These are phyloP conservation scores for Phyllotreta striolata DNA, from an alignment of 2,888 invertebrate species.

Conservation along the genomic window DNA sequence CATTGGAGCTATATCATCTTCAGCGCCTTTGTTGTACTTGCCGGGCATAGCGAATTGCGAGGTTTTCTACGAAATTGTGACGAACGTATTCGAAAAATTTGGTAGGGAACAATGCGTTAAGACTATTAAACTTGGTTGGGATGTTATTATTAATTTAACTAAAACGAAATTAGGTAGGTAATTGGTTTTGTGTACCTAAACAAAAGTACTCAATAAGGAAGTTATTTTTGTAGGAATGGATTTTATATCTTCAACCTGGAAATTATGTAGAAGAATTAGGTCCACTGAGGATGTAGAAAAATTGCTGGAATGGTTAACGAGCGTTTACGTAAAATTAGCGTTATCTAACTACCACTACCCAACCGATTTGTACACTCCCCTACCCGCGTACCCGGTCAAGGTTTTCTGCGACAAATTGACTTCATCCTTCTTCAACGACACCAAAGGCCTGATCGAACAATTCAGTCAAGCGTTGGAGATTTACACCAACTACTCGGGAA, in stretches of 20 bases:
- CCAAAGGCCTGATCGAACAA: conserved; percentile 64
- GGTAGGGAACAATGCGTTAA: conserved; percentile 68
- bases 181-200: conserved; percentile 7
- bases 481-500: conserved; percentile 84
- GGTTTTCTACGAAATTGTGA: conserved; percentile 78
- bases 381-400: conserved; percentile 87
- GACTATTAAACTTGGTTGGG: conserved; percentile 60
- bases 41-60: conserved; percentile 80
- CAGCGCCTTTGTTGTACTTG: conserved; percentile 91
- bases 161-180: conserved; percentile 21
- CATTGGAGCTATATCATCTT: conserved; percentile 88
- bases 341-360: conserved; percentile 97
- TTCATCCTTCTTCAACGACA: conserved; percentile 53
- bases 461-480: conserved; percentile 76
- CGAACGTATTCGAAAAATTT: conserved; percentile 71
- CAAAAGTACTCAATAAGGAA: not conserved
- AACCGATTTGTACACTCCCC: conserved; percentile 78
- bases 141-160: conserved; percentile 9
- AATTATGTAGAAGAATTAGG: conserved; percentile 76
- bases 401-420: conserved; percentile 66
- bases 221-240: conserved; percentile 57
- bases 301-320: conserved; percentile 75
- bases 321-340: conserved; percentile 81
- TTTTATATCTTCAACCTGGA: conserved; percentile 76
- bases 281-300: conserved; percentile 64